Evolutionary conservation across 2,797 vertebrate genomes (phyloP), one percentile per base, ranked within the genome.

Genomic region (Merluccius polli): DNA sequence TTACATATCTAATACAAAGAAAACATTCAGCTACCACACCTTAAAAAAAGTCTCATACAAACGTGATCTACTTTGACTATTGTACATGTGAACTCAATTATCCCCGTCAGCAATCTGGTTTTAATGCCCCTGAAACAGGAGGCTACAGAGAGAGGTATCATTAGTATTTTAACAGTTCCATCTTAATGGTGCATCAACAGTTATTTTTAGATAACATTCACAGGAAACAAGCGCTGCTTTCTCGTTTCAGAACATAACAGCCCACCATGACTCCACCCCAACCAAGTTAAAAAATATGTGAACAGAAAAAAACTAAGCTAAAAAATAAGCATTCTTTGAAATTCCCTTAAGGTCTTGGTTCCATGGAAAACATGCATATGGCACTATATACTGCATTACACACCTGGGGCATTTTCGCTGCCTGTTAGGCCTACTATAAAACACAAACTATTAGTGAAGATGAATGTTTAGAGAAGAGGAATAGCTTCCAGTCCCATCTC

Each of bases 371-470:
- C 36, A 74, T 70, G n/a, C 59, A 65, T 12, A 29, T 65, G 59
- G 72, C 79, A 63, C 24, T 13, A 16, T 63, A 21, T 73, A 71
- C 27, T 84, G 75, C 75, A 69, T 79, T 75, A 72, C 81, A 83
- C 81, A 82, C 89, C 74, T 75, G 79, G 77, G 81, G 79, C 32
- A 83, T 90, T 84, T 85, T 79, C 79, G 79, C 33, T 24, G 76
- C 59, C 10, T 65, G 59, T 65, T 27, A 27, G 59, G 59, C 59
- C 69, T 74, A 76, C 87, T 76, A 87, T 91, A 89, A 93, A 93
- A 90, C 82, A 78, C 79, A 52, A 73, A 83, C 82, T 81, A 83
- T 87, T 77, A 86, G 84, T 84, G 77, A 68, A 82, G 86, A 83
- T 83, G 71, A 81, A 86, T 77, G 84, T 83, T 83, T 80, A 68